Evolutionary conservation across 2,113 vertebrate species (phyloP), one percentile per base, ranked within the genome.

Genomic region (Etia nguti): DNA sequence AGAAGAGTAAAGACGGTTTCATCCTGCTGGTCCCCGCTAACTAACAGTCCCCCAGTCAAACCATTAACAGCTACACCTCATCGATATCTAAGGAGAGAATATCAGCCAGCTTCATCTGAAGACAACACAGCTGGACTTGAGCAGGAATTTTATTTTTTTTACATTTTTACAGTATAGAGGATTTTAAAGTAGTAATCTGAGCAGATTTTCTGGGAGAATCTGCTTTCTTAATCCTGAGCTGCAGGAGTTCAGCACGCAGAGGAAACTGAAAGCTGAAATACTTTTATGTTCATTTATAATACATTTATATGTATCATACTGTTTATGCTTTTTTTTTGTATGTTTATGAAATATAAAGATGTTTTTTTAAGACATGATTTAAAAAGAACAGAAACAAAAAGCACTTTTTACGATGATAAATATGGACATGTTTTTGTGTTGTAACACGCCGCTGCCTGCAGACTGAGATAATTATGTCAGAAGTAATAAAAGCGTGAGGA

Each of bases 1-100:
- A 93, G 91, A 98, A 97, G 91, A 96, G 87, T 81, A 95, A 92
- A 0, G 89, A 96, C 0, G 95, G 97, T 38, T 97, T 98, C n/a
- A 90, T 96, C 48, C 95, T 99, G 15, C 89, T 96, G 84, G 92
- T 97, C 75, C 97, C 98, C 0, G 81, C 91, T 4, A 83, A 89
- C 88, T 97, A 89, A 55, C 7, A 26, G 38, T 2, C 43, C 16
- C 36, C 41, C 5, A 2, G 18, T 52, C 26, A n/a, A 34, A 50
- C 10, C 70, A 77, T 77, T 75, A 77, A 52, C 10, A 48, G 16
- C 46, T 31, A 50, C 46, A 1, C 16, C 18, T 77, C 73, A 52
- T 52, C 10, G 2, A 77, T 18, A 50, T 77, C 70, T 50, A 26
- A 31, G 26, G 10, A 50, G 10, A 77, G n/a, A 77, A 77, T 20